Percentiles rank a stretch among this genome's conserved stretches.
Evolutionary conservation across 2,113 vertebrate genomes (phyloP).

Genomic region (Leucopsar rothschildi): DNA sequence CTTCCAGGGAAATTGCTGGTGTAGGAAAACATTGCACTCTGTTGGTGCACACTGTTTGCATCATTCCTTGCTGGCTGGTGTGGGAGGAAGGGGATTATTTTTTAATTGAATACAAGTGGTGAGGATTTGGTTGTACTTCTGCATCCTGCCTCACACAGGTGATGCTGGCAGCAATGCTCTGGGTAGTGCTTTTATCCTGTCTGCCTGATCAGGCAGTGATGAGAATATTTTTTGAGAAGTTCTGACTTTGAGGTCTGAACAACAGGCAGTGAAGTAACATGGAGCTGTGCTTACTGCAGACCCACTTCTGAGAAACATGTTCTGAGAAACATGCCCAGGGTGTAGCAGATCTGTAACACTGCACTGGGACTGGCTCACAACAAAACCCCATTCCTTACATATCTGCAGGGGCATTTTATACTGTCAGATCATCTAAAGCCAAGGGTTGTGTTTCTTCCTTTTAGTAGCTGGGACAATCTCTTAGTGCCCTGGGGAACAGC

Average conservation of each 20-base stretch:
- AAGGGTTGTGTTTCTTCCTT: background rate
- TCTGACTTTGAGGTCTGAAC: background rate
- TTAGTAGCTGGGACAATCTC: background rate
- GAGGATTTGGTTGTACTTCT: background rate
- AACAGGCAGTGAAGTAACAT: background rate
- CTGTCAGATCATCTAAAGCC: background rate
- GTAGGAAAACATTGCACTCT: background rate
- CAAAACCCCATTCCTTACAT: background rate
- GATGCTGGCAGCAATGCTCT: background rate
- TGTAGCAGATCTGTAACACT: background rate
- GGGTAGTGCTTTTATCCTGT: background rate
- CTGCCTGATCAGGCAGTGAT: background rate
- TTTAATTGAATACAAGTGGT: background rate
- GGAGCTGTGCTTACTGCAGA: background rate
- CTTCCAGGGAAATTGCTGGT: background rate
- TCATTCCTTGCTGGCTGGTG: background rate
- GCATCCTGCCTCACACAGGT: background rate
- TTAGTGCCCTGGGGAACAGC: background rate
- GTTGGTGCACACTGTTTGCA: background rate
- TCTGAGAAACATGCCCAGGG: background rate
- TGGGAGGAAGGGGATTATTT: background rate
- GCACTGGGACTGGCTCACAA: background rate
- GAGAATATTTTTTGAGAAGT: background rate
- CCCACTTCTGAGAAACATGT: background rate
- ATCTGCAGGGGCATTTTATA: background rate